Conservation (phyloP, 2,888 invertebrate species). For the Luffia ferchaultella region DNA sequence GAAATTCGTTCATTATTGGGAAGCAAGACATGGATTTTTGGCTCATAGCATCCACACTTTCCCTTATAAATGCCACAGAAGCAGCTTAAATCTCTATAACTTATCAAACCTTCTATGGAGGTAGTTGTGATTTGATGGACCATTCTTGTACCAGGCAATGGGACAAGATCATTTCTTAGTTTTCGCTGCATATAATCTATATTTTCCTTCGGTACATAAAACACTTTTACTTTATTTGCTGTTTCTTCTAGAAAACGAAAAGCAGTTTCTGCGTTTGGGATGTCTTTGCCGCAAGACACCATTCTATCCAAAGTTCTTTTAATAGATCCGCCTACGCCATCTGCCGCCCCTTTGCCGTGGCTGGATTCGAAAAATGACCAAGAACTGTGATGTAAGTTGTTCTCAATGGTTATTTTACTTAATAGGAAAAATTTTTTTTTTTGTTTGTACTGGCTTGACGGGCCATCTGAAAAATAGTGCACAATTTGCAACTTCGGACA, state of each 20-base stretch:
- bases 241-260: not conserved
- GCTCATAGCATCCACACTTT: too few species aligned
- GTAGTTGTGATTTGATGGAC: too few species aligned
- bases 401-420: not conserved
- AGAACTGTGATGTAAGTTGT: not conserved
- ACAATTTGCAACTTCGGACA: not conserved
- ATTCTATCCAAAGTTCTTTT: not conserved
- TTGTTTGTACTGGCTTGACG: not conserved
- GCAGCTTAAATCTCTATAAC: too few species aligned
- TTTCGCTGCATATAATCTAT: too few species aligned
- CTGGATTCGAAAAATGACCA: not conserved
- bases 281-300: not conserved
- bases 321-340: not conserved
- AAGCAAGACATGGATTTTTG: too few species aligned
- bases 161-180: too few species aligned
- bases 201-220: too few species aligned
- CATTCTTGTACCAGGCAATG: too few species aligned
- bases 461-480: not conserved
- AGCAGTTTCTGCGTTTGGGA: not conserved
- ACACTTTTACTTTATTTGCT: slow-evolving; percentile 26
- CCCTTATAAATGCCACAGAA: too few species aligned
- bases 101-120: too few species aligned
- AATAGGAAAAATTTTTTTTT: not conserved
- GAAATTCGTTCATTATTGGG: too few species aligned
- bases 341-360: not conserved